Percentiles rank a stretch among this genome's conserved stretches.
Evolutionary conservation across 2,113 vertebrate species (phyloP).

Genomic region (Misgurnus mizolepis): DNA sequence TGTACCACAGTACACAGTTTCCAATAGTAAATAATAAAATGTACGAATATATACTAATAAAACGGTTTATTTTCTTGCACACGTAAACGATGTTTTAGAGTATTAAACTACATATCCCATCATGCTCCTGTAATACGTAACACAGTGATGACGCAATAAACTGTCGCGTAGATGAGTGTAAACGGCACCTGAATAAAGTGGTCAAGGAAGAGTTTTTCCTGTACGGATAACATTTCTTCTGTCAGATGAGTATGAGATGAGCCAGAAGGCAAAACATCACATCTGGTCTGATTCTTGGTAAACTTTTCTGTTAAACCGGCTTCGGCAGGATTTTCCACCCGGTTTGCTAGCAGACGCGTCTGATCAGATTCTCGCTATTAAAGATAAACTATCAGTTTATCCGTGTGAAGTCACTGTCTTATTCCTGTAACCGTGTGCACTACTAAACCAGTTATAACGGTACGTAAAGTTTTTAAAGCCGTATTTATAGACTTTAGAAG

Average conservation of each 20-base stretch:
- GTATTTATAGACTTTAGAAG: background rate
- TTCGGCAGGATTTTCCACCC: background rate
- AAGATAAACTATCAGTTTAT: background rate
- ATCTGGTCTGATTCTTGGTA: background rate
- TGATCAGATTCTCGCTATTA: background rate
- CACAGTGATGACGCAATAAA: conserved; percentile 55
- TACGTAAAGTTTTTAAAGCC: background rate
- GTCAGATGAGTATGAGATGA: background rate
- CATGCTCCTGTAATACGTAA: conserved; percentile 58
- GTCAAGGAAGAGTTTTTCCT: conserved; percentile 42
- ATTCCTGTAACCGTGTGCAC: background rate
- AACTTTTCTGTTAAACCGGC: background rate
- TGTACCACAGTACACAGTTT: too few relatives aligned
- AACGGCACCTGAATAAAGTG: conserved; percentile 44
- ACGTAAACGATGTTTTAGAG: background rate
- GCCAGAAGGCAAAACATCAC: background rate
- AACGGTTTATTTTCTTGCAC: background rate
- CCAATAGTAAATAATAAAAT: too few relatives aligned
- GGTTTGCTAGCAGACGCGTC: conserved; percentile 15
- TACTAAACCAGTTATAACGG: background rate
- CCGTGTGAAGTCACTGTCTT: background rate
- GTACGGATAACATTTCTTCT: background rate
- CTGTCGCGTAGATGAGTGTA: conserved; percentile 18
- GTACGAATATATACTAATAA: too few relatives aligned
- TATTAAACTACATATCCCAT: conserved; percentile 59